Evolutionary conservation across 1,140 invertebrate genomes (phyloP).

Genomic region (Ceratina australensis): DNA sequence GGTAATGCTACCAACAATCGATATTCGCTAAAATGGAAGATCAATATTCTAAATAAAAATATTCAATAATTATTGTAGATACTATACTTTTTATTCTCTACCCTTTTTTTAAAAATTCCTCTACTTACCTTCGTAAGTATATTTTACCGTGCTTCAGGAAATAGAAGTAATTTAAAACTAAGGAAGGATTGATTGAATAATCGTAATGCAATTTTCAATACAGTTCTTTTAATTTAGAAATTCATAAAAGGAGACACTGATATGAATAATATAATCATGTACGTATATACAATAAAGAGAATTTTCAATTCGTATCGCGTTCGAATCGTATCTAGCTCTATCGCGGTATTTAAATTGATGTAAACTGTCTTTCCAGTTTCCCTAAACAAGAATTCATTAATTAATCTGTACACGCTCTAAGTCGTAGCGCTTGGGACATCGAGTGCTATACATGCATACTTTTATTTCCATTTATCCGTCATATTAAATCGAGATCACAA

Average conservation of each 20-base stretch:
- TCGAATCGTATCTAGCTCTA: slow-evolving; percentile 56
- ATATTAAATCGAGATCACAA: background rate
- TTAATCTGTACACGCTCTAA: slow-evolving; percentile 31
- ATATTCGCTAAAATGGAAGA: no score
- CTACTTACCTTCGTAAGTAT: no score
- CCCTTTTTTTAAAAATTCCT: no score
- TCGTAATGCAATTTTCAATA: slow-evolving; percentile 66
- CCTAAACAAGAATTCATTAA: slow-evolving; percentile 61
- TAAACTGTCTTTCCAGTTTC: slow-evolving; percentile 59
- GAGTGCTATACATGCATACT: slow-evolving; percentile 48
- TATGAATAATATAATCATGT: slow-evolving; percentile 76
- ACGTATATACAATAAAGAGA: slow-evolving; percentile 75
- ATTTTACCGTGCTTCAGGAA: no score
- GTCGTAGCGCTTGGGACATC: slow-evolving; percentile 65
- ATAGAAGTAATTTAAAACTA: background rate
- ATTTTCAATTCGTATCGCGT: slow-evolving; percentile 68
- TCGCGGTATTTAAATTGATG: slow-evolving; percentile 37
- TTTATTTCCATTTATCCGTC: background rate
- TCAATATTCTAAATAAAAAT: no score
- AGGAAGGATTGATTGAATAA: slow-evolving; percentile 41
- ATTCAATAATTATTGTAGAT: no score
- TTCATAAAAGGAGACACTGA: slow-evolving; percentile 76
- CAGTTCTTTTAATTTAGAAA: slow-evolving; percentile 78
- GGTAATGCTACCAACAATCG: no score
- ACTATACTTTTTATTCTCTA: no score